Conservation (phyloP, 2,888 invertebrate genomes). For the Morpho deidamia region DNA sequence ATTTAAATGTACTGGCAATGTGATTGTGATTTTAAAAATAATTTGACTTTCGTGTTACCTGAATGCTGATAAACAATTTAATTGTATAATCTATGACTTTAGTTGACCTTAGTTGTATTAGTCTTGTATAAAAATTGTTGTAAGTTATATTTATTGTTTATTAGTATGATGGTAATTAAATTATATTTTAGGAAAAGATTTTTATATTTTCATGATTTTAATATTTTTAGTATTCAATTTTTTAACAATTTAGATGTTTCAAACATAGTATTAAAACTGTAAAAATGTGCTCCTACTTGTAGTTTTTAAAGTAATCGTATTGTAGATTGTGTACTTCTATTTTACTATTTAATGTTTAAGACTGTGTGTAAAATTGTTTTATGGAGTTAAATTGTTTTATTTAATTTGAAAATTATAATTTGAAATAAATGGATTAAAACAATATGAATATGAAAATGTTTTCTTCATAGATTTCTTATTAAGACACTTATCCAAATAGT, state of each 20-base stretch:
- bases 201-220: slow-evolving; percentile 24
- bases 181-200: slow-evolving; percentile 25
- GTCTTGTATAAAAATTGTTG: slow-evolving; percentile 36
- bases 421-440: slow-evolving; percentile 11
- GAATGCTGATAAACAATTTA: slow-evolving; percentile 43
- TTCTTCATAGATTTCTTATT: too few species aligned
- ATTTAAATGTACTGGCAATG: slow-evolving; percentile 20
- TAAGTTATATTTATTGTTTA: slow-evolving; percentile 36
- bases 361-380: slow-evolving; percentile 32
- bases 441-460: slow-evolving; percentile 21
- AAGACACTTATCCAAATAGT: too few species aligned
- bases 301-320: slow-evolving; percentile 9
- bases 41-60: slow-evolving; percentile 33
- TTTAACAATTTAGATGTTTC: slow-evolving; percentile 15
- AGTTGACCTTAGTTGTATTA: slow-evolving; percentile 28
- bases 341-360: slow-evolving; percentile 31
- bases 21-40: slow-evolving; percentile 10
- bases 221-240: slow-evolving; percentile 12
- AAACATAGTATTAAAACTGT: slow-evolving; percentile 21
- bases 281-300: slow-evolving; percentile 22
- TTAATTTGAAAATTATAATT: slow-evolving; percentile 26
- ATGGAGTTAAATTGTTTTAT: slow-evolving; percentile 31
- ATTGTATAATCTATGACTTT: slow-evolving; percentile 34
- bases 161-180: slow-evolving; percentile 37
- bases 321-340: slow-evolving; percentile 24